A percentile compares a stretch with the other conserved stretches of the same genome.
These are phyloP conservation scores for Eulemur coronatus DNA, from an alignment of 2,797 vertebrate species.

Conservation along the genomic window DNA sequence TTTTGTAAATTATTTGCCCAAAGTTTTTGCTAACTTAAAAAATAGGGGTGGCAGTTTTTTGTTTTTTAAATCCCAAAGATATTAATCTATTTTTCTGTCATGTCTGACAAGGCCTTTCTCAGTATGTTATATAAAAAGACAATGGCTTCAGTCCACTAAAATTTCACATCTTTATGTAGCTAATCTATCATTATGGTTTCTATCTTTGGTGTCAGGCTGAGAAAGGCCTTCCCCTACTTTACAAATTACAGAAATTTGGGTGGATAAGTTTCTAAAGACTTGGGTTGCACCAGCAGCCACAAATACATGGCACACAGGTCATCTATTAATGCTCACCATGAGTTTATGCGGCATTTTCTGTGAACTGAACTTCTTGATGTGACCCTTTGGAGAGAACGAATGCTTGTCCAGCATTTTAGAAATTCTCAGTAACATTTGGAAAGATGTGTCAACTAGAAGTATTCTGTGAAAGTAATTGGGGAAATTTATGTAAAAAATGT, in stretches of 20 bases:
- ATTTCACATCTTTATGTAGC: neutral
- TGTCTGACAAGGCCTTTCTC: neutral
- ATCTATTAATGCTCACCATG: neutral
- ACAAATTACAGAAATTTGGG: conserved; percentile 6
- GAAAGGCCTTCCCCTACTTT: neutral
- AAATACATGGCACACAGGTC: neutral
- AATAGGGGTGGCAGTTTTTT: neutral
- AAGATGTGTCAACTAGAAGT: conserved; percentile 26
- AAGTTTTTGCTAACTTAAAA: neutral
- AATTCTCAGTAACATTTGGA: conserved; percentile 11
- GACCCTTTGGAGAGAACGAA: neutral
- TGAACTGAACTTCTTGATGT: neutral
- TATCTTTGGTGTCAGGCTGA: conserved; percentile 4
- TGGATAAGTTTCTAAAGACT: neutral
- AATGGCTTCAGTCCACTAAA: conserved; percentile 1
- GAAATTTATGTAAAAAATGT: conserved; percentile 42
- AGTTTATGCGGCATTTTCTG: neutral
- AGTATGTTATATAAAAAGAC: neutral
- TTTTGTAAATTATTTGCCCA: conserved; percentile 5
- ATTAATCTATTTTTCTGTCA: conserved; percentile 36
- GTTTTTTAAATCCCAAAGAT: neutral
- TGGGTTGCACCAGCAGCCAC: neutral
- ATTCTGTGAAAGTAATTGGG: neutral
- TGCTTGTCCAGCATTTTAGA: conserved; percentile 20
- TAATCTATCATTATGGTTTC: neutral